Evolutionary conservation across 2,113 vertebrate genomes (phyloP).

Genomic region (Rallus limicola): DNA sequence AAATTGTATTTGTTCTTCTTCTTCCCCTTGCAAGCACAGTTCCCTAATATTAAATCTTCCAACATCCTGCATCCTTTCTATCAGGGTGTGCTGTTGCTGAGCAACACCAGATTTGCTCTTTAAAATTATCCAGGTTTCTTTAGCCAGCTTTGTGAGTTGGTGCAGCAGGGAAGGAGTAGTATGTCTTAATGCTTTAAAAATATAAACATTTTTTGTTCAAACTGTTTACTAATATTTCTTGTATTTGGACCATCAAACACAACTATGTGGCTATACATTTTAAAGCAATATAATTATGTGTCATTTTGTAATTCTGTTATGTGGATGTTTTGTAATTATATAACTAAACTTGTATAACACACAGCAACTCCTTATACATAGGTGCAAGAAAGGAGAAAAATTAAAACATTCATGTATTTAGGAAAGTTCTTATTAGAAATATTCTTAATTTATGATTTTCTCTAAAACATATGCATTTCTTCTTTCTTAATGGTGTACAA

Average conservation of each 20-base stretch:
- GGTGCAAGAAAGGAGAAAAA: neutral
- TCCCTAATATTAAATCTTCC: constrained; percentile 73
- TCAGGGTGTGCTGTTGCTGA: constrained; percentile 75
- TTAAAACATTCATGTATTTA: neutral
- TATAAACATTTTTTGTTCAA: neutral
- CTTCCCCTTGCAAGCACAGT: constrained; percentile 40
- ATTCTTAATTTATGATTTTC: neutral
- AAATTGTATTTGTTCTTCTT: constrained; percentile 63
- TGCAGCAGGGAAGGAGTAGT: constrained; percentile 44
- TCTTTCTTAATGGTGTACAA: neutral
- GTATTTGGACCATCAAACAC: neutral
- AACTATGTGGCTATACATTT: neutral
- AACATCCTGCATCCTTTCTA: constrained; percentile 68
- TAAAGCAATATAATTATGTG: neutral
- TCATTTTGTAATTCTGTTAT: neutral
- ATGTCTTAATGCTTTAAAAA: constrained; percentile 50
- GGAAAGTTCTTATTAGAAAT: neutral
- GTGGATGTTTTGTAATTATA: constrained; percentile 18
- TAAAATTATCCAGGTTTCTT: constrained; percentile 72
- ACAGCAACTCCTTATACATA: neutral
- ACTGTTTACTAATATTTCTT: constrained; percentile 18
- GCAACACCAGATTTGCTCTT: constrained; percentile 77
- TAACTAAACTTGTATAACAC: constrained; percentile 32
- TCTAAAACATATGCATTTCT: neutral
- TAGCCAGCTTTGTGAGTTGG: constrained; percentile 64